A percentile compares a stretch with the other conserved stretches of the same genome.
Evolutionary conservation across 2,113 vertebrate species (phyloP).

Genomic region (Zosterops borbonicus): DNA sequence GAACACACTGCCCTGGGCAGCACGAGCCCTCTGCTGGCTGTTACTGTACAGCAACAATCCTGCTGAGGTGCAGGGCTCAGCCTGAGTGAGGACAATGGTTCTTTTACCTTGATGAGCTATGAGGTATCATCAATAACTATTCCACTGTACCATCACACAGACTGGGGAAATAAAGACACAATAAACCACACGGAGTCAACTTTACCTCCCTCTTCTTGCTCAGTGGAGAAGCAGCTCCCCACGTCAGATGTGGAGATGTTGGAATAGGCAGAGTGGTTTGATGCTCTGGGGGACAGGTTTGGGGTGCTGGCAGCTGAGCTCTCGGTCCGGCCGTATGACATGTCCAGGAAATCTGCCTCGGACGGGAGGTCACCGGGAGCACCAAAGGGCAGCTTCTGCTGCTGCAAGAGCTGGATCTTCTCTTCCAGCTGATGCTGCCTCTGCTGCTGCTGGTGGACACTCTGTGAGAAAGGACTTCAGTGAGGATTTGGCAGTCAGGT

Average conservation of each 20-base stretch:
- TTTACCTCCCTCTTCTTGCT: conserved; percentile 88
- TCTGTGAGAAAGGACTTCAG: conserved; percentile 66
- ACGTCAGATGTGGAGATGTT: conserved; percentile 82
- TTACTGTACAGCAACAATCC: background rate
- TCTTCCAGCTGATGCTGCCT: conserved; percentile 93
- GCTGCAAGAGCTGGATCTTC: conserved; percentile 89
- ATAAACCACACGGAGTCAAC: background rate
- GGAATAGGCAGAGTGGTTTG: conserved; percentile 86
- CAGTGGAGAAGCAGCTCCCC: conserved; percentile 77
- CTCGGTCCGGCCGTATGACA: conserved; percentile 73
- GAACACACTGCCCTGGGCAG: background rate
- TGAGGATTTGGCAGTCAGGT: background rate
- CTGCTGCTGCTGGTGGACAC: conserved; percentile 90
- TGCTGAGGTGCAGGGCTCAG: background rate
- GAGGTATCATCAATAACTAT: background rate
- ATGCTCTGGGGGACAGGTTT: conserved; percentile 87
- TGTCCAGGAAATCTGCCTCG: conserved; percentile 83
- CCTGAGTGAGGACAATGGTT: background rate
- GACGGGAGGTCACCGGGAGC: conserved; percentile 66
- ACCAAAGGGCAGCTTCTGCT: conserved; percentile 84
- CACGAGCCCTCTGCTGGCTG: background rate
- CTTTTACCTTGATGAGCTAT: background rate
- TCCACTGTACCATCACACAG: background rate
- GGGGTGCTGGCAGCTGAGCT: conserved; percentile 91
- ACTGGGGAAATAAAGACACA: background rate